Evolutionary conservation across 2,888 invertebrate species (phyloP).

Genomic region (Polydrusus pterygomalis): DNA sequence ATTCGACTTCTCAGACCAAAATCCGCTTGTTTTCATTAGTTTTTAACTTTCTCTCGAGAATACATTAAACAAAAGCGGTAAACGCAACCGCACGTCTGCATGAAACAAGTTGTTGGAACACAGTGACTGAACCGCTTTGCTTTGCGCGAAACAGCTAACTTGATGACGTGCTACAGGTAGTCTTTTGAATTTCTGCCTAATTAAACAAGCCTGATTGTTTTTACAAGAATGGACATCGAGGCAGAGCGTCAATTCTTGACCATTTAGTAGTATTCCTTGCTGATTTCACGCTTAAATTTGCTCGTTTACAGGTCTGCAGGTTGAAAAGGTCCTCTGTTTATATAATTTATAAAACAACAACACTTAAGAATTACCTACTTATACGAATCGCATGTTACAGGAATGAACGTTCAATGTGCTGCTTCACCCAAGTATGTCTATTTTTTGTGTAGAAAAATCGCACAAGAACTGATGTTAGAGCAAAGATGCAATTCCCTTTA

Average conservation of each 20-base stretch:
- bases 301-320: neutral
- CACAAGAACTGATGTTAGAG: too few species aligned
- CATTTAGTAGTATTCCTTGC: slow-evolving; percentile 40
- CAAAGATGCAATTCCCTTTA: too few species aligned
- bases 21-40: slow-evolving; percentile 41
- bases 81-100: slow-evolving; percentile 39
- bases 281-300: slow-evolving; percentile 6
- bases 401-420: too few species aligned
- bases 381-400: too few species aligned
- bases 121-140: slow-evolving; percentile 55
- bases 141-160: slow-evolving; percentile 57
- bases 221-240: slow-evolving; percentile 47
- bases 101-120: slow-evolving; percentile 54
- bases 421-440: too few species aligned
- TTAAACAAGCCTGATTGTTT: slow-evolving; percentile 47
- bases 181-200: slow-evolving; percentile 53
- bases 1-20: slow-evolving; percentile 8
- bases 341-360: too few species aligned
- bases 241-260: slow-evolving; percentile 33
- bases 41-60: slow-evolving; percentile 48
- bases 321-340: neutral
- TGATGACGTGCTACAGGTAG: slow-evolving; percentile 59
- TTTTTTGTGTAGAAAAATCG: too few species aligned
- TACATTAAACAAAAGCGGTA: slow-evolving; percentile 34
- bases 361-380: too few species aligned